Evolutionary conservation across 2,113 vertebrate species (phyloP).

Genomic region (Microcebus murinus): DNA sequence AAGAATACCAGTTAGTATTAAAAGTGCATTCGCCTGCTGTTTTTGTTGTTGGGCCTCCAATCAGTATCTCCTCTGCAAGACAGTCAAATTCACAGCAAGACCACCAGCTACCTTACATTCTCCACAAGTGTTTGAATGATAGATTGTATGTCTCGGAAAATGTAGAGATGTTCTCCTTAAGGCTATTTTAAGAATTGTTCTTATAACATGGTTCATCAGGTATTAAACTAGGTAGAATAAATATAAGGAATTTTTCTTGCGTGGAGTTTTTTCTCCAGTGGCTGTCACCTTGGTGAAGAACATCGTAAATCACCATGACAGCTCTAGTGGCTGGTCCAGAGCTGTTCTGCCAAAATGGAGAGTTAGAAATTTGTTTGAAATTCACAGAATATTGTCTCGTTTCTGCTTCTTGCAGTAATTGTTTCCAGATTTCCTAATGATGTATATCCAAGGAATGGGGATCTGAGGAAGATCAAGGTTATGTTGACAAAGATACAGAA

Average conservation of each 20-base stretch:
- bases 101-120: not conserved
- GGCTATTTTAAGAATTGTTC: conserved; percentile 75
- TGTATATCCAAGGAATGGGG: not conserved
- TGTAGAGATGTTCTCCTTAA: conserved; percentile 45
- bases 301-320: conserved; percentile 72
- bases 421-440: conserved; percentile 34
- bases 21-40: not conserved
- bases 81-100: not conserved
- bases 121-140: conserved; percentile 27
- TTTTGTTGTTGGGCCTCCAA: not conserved
- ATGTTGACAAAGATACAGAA: not conserved
- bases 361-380: conserved; percentile 56
- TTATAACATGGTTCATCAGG: conserved; percentile 74
- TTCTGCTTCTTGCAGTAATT: conserved; percentile 26
- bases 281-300: conserved; percentile 68
- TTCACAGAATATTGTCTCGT: conserved; percentile 51
- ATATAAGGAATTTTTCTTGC: conserved; percentile 70
- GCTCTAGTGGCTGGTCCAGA: not conserved
- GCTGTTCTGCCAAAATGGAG: conserved; percentile 40
- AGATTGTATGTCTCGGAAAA: conserved; percentile 48
- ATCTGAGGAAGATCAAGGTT: not conserved
- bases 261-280: conserved; percentile 39
- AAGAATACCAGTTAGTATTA: not conserved
- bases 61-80: not conserved
- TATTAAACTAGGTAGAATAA: conserved; percentile 79